Evolutionary conservation across 2,888 invertebrate genomes (phyloP).

Genomic region (Aphidius colemani): DNA sequence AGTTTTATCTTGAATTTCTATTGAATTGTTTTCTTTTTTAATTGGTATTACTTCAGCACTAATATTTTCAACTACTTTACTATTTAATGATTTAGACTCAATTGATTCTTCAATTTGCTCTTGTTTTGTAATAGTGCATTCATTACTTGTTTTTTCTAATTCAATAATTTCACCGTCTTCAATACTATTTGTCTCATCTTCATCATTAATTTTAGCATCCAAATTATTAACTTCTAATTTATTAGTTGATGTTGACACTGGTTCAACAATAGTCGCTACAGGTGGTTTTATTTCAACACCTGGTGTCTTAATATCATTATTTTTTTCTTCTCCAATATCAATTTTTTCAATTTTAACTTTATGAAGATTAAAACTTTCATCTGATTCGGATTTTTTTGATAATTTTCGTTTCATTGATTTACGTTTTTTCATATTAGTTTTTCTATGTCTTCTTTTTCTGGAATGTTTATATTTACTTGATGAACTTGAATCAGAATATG

Average conservation of each 20-base stretch:
- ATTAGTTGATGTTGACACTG: too few relatives aligned
- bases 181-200: too few relatives aligned
- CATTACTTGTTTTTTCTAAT: not conserved
- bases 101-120: not conserved
- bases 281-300: too few relatives aligned
- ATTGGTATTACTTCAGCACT: not conserved
- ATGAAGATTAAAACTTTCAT: too few relatives aligned
- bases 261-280: too few relatives aligned
- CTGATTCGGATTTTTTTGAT: too few relatives aligned
- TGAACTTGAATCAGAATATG: conserved; percentile 42
- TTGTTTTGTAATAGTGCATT: too few relatives aligned
- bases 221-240: too few relatives aligned
- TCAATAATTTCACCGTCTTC: not conserved
- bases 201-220: too few relatives aligned
- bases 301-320: not conserved
- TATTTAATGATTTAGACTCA: not conserved
- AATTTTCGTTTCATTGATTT: conserved; percentile 21
- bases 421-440: conserved; percentile 16
- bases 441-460: conserved; percentile 22
- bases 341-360: not conserved
- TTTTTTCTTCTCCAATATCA: conserved; percentile 13
- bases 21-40: not conserved
- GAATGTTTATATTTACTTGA: not conserved
- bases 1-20: conserved; percentile 4
- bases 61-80: not conserved